Percentiles rank a stretch among this genome's conserved stretches.
These are phyloP conservation scores for Vipera latastei DNA, from an alignment of 2,797 vertebrate genomes.

Conservation along the genomic window DNA sequence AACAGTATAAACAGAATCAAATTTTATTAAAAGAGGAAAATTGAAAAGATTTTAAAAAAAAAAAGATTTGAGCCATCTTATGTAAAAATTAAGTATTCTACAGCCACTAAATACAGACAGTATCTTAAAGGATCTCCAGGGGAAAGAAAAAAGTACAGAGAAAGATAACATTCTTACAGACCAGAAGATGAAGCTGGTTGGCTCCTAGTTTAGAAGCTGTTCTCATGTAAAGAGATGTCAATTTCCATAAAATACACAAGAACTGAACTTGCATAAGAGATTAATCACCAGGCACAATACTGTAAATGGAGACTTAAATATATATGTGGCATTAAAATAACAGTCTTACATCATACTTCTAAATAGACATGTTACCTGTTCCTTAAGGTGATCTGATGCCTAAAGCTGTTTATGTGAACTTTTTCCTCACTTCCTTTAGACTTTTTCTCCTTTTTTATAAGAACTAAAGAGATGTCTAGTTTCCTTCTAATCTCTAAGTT, in stretches of 20 bases:
- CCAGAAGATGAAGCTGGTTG: not conserved
- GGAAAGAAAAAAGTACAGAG: not conserved
- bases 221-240: not conserved
- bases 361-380: not conserved
- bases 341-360: not conserved
- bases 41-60: not conserved
- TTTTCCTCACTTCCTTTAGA: not conserved
- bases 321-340: not conserved
- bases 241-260: not conserved
- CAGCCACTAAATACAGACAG: not conserved
- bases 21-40: not conserved
- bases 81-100: not conserved
- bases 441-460: rapidly evolving
- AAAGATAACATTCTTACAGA: not conserved
- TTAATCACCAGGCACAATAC: not conserved
- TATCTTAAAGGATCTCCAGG: not conserved
- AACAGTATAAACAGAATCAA: not conserved
- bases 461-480: not conserved
- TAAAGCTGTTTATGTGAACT: not conserved
- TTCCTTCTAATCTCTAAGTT: not conserved
- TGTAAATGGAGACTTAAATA: not conserved
- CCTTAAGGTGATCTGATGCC: not conserved
- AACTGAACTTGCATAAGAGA: not conserved
- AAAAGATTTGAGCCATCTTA: not conserved
- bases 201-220: not conserved